Conservation (phyloP, 1,140 invertebrate species). For the Zaprionus nigranus region DNA sequence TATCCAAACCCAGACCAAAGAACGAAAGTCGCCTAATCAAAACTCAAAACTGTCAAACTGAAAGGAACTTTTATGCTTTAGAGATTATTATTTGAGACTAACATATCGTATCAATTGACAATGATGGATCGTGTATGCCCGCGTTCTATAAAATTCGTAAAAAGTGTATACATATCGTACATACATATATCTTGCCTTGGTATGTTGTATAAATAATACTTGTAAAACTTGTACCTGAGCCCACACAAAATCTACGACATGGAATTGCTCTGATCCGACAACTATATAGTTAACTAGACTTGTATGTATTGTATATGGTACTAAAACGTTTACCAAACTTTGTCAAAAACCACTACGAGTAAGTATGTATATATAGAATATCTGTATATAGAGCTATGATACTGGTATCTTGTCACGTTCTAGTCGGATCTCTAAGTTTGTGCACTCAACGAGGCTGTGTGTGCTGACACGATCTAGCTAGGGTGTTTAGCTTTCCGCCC, state of each 20-base stretch:
- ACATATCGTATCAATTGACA: constrained; percentile 55
- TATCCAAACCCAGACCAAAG: constrained; percentile 39
- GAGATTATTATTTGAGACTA: not conserved
- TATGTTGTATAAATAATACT: constrained; percentile 57
- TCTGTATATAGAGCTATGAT: constrained; percentile 46
- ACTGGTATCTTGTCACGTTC: constrained; percentile 19
- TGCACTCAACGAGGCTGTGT: constrained; percentile 13
- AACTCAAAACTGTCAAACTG: not conserved
- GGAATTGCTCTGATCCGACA: constrained; percentile 6
- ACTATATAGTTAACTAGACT: constrained; percentile 16
- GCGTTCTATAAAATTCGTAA: constrained; percentile 62
- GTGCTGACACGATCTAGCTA: constrained; percentile 26
- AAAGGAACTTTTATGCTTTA: constrained; percentile 1
- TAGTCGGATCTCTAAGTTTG: constrained; percentile 19
- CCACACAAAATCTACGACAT: constrained; percentile 36
- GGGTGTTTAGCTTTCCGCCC: constrained; percentile 8
- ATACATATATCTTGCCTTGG: constrained; percentile 20
- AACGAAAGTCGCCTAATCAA: not conserved
- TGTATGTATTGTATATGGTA: constrained; percentile 27
- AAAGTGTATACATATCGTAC: constrained; percentile 59
- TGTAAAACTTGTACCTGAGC: constrained; percentile 66
- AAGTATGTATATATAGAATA: constrained; percentile 46
- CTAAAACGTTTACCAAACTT: constrained; percentile 53
- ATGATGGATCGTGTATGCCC: constrained; percentile 10
- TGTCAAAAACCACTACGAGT: constrained; percentile 55